Percentiles rank a stretch among this genome's conserved stretches.
Conservation (phyloP, 2,113 vertebrate species). For the Lampris incognitus region DNA sequence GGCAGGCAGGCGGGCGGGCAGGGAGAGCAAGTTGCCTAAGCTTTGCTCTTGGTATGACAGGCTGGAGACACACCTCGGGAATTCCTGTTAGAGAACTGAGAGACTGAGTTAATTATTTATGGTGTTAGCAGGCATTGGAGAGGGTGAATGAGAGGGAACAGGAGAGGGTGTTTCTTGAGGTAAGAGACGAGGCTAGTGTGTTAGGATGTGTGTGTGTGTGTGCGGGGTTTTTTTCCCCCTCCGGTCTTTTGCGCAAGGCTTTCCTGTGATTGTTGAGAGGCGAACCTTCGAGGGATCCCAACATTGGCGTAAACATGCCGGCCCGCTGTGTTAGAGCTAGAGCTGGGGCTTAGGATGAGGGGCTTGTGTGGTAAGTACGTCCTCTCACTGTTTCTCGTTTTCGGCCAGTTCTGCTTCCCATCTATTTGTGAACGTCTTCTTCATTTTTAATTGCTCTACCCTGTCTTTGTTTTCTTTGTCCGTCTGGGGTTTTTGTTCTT, state of each 20-base stretch:
- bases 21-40: constrained; percentile 58
- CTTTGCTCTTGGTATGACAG: constrained; percentile 51
- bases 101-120: constrained; percentile 57
- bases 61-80: constrained; percentile 47
- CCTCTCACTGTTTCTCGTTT: constrained; percentile 17
- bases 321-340: constrained; percentile 25
- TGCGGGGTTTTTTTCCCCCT: neutral
- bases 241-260: constrained; percentile 45
- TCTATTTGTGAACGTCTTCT: constrained; percentile 3
- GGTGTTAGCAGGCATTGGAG: constrained; percentile 37
- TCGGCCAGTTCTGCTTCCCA: neutral
- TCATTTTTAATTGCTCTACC: neutral
- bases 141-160: constrained; percentile 43
- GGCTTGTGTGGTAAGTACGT: constrained; percentile 66
- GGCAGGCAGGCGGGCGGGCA: constrained; percentile 22
- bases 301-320: constrained; percentile 63
- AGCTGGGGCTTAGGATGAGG: constrained; percentile 54
- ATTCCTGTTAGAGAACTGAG: constrained; percentile 35
- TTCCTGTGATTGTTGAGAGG: constrained; percentile 73
- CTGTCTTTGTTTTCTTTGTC: constrained; percentile 11
- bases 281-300: constrained; percentile 66
- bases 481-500: neutral
- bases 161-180: constrained; percentile 44
- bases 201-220: constrained; percentile 1
- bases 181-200: constrained; percentile 44